Percentiles rank a stretch among this genome's conserved stretches.
Conservation (phyloP, 1,140 invertebrate species). For the Colletes gigas region DNA sequence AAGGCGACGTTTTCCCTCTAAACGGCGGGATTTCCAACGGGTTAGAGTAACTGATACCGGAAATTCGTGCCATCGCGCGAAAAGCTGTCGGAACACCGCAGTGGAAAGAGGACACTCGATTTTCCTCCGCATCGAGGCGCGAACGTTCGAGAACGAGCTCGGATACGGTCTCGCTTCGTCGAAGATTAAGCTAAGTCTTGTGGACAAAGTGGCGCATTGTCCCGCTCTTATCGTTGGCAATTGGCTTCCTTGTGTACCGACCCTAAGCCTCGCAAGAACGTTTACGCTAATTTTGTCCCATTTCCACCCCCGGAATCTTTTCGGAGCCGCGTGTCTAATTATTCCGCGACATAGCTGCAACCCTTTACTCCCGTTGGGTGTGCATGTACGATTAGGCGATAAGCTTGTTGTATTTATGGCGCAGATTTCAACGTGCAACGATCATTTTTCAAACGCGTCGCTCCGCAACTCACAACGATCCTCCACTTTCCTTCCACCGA, state of each 20-base stretch:
- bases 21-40: too few relatives aligned
- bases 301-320: slow-evolving; percentile 3
- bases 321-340: background rate
- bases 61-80: background rate
- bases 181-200: slow-evolving; percentile 29
- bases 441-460: too few relatives aligned
- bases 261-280: slow-evolving; percentile 10
- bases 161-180: slow-evolving; percentile 8
- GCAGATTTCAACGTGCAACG: too few relatives aligned
- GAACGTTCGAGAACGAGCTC: background rate
- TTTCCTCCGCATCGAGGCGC: background rate
- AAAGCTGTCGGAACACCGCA: background rate
- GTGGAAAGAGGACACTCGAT: background rate
- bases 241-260: slow-evolving; percentile 8
- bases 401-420: too few relatives aligned
- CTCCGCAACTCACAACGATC: too few relatives aligned
- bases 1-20: too few relatives aligned
- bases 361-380: background rate
- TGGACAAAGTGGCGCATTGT: slow-evolving; percentile 27
- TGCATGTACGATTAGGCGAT: too few relatives aligned
- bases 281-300: slow-evolving; percentile 20
- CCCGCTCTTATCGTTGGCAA: slow-evolving; percentile 20
- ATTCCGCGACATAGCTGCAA: background rate
- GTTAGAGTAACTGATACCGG: background rate
- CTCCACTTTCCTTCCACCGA: too few relatives aligned